Base-by-base conservation (phyloP, 2,113 vertebrate species). In the Rhinolophus sinicus region DNA sequence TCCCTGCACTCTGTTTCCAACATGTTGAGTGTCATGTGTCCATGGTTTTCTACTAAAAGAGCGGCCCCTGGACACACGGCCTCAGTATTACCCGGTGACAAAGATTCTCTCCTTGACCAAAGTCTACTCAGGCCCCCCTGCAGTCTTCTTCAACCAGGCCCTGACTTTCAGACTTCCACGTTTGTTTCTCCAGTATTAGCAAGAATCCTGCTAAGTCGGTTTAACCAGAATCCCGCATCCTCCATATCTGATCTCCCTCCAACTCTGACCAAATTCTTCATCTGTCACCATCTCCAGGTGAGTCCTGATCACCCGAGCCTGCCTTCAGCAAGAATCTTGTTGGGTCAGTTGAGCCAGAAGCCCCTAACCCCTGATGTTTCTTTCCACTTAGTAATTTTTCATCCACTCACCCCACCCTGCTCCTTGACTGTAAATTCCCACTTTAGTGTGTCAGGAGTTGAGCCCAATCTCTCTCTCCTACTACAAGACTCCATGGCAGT, bases 51-150 rank as follows among this genome's bases (percentile, higher is more conserved):
- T 50, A 0, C 44, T 77, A 3, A 30, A 60, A 73, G 35, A 16
- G 62, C 1, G 4, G 12, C 18, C 56, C 72, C 15, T 52, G 54
- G 6, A 24, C 50, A n/a, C 0, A 0, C 8, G 70, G 65, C 12
- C 19, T 30, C 38, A 28, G 16, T 2, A 6, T 69, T 84, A 19
- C 35, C 28, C 13, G 3, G n/a, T 50, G 33, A 67, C 44, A 70
- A 54, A 40, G 56, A 50, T 1, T 44, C 58, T 80, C n/a, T 26
- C 26, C 40, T 75, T 35, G n/a, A 69, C 44, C 24, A 28, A 76
- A 56, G 11, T 77, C 18, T 28, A 11, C 33, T 24, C 5, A 8
- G 35, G 1, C 18, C 82, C 65, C 65, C 82, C 7, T 1, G 65
- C 52, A 40, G 10, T 75, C 14, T 70, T 85, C n/a, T 24, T 52